Evolutionary conservation across 2,888 invertebrate species (phyloP), one percentile per base, ranked within the genome.

Genomic region (Coecobrya sp.): DNA sequence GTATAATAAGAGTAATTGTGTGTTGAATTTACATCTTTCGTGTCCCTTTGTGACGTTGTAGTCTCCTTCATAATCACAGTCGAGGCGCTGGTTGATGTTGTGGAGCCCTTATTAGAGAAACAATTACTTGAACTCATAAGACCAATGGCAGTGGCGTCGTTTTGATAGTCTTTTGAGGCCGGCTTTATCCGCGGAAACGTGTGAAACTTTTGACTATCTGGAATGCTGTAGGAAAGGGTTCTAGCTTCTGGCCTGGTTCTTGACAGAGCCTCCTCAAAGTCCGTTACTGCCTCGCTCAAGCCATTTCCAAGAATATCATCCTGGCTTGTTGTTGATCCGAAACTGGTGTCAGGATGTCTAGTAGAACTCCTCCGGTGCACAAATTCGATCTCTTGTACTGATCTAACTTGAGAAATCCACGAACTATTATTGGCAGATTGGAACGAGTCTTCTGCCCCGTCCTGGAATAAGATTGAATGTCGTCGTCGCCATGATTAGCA

Each of bases 231-330:
- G 11, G 93, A 93, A 10, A 94, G 89, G 59, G 73, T 82, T 25
- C 93, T 86, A 25, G 93, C 91, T 73, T 93, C 87, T 27, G 94
- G 93, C 55, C 93, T 86, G 94, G 97, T 96, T 89, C 97, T 96
- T 95, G 97, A 97, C 92, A 97, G 95, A 25, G 97, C 97, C 94
- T 97, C 96, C 95, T 97, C 97, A 95, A 97, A 97, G 95, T 97
- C 97, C 88, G 96, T 96, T 91, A 97, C 97, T 89, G 97, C 97
- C 93, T 96, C 95, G 59, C 95, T 95, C 79, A 95, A 92, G n/a
- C 93, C 93, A 70, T 91, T 93, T 45, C 93, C 93, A 73, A 94
- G 91, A 36, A 93, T 88, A 55, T 92, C 86, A 16, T 86, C 92
- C 5, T 65, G 84, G 73, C 89, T 86, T 11, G 85, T 82, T 11